These are phyloP conservation scores for Parazoanthus darwini DNA, from an alignment of 92 coral and sea anemone species.

Conservation along the genomic window DNA sequence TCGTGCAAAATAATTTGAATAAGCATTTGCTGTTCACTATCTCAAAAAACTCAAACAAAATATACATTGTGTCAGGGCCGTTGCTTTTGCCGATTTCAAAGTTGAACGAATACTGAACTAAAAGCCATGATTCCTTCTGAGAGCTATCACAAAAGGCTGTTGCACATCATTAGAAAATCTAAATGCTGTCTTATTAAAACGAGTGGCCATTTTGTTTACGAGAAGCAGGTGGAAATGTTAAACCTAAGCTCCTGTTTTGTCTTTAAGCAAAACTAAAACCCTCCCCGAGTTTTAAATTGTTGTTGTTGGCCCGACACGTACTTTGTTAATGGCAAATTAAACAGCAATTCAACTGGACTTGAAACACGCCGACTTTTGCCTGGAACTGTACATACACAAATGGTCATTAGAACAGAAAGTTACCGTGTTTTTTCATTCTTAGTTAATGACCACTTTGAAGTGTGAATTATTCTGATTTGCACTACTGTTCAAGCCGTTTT, in stretches of 20 bases:
- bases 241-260: conserved; percentile 12
- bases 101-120: not conserved
- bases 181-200: conserved; percentile 14
- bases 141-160: conserved; percentile 32
- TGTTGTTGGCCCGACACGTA: not conserved
- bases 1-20: not conserved
- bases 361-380: conserved; percentile 29
- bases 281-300: conserved; percentile 18
- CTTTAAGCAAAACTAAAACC: conserved; percentile 23
- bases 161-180: conserved; percentile 39
- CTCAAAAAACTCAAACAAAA: not conserved
- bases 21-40: not conserved
- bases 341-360: conserved; percentile 17
- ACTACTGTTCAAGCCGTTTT: conserved; percentile 34
- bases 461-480: conserved; percentile 36
- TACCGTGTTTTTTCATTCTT: not conserved
- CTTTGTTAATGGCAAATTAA: conserved; percentile 35
- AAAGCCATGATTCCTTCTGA: conserved; percentile 4
- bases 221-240: conserved; percentile 19
- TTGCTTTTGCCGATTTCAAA: not conserved
- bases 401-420: conserved; percentile 30
- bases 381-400: not conserved
- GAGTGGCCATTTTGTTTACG: conserved; percentile 39
- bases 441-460: conserved; percentile 33
- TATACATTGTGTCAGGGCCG: not conserved